Percentiles rank a stretch among this genome's conserved stretches.
phyloP scores from a whole-genome alignment of 2,113 vertebrate species.

The Oriolus oriolus region DNA sequence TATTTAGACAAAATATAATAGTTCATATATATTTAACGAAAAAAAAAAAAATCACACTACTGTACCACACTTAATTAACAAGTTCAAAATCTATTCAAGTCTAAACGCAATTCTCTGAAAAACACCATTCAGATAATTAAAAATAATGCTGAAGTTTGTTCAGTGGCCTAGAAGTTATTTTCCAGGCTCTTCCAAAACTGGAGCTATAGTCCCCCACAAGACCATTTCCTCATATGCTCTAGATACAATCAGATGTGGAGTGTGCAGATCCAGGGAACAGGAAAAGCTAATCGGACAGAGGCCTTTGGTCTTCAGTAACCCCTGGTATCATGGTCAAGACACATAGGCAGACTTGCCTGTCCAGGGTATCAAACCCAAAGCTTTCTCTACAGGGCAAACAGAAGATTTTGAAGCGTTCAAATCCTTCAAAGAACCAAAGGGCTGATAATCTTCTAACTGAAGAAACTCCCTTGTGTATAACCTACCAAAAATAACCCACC shows the following conservation, averaged over 20 bases:
- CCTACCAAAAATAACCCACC: neutral
- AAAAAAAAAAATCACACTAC: neutral
- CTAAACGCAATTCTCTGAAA: neutral
- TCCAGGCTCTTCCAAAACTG: neutral
- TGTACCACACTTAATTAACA: neutral
- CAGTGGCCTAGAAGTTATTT: neutral
- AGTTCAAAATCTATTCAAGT: neutral
- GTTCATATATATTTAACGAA: neutral
- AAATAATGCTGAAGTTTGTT: neutral
- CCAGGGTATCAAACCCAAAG: neutral
- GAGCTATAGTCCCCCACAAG: too few species aligned
- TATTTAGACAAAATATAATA: neutral
- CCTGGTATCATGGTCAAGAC: neutral
- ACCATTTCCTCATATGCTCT: neutral
- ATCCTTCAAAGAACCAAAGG: neutral
- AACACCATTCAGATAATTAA: neutral
- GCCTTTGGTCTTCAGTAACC: neutral
- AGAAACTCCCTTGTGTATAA: neutral
- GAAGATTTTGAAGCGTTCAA: neutral
- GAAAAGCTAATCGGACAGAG: neutral
- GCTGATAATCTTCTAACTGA: neutral
- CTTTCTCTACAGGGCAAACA: neutral
- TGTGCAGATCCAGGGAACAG: neutral
- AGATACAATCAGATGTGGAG: neutral
- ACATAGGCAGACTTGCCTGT: neutral